Evolutionary conservation across 2,797 vertebrate species (phyloP).

Genomic region (Myotis vivesi): DNA sequence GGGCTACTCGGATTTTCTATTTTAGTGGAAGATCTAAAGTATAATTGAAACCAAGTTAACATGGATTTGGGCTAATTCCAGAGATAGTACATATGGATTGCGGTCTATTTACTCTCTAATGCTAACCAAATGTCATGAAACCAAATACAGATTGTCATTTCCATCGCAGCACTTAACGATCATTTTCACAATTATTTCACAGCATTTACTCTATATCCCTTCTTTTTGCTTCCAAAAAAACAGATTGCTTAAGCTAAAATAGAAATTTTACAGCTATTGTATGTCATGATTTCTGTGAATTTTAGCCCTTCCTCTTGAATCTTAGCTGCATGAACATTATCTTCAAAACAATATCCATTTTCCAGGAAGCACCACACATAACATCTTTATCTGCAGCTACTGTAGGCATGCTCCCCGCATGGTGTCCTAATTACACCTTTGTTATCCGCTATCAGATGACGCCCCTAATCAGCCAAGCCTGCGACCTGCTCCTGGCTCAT

Average conservation of each 20-base stretch:
- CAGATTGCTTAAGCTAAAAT: slow-evolving; percentile 1
- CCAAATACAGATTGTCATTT: background rate
- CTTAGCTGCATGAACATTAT: background rate
- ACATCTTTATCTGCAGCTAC: background rate
- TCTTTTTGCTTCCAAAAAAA: background rate
- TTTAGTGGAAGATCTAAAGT: background rate
- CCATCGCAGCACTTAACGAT: slow-evolving; percentile 36
- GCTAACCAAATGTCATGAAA: slow-evolving; percentile 10
- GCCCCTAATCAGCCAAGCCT: slow-evolving; percentile 91
- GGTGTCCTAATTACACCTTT: slow-evolving; percentile 64
- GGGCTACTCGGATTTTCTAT: background rate
- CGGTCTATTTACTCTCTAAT: slow-evolving; percentile 1
- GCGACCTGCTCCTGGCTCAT: slow-evolving; percentile 89
- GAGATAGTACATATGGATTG: background rate
- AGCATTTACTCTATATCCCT: slow-evolving; percentile 34
- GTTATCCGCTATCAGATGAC: slow-evolving; percentile 87
- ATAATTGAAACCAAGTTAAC: slow-evolving; percentile 22
- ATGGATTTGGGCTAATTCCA: slow-evolving; percentile 31
- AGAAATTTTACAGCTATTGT: background rate
- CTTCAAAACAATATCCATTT: background rate
- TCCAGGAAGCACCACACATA: background rate
- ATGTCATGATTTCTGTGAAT: background rate
- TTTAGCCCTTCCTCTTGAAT: slow-evolving; percentile 8
- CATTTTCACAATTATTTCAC: slow-evolving; percentile 46
- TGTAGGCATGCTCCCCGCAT: background rate